A percentile compares a stretch with the other conserved stretches of the same genome.
These are phyloP conservation scores for Orthosia gracilis DNA, from an alignment of 2,888 invertebrate genomes.

Conservation along the genomic window DNA sequence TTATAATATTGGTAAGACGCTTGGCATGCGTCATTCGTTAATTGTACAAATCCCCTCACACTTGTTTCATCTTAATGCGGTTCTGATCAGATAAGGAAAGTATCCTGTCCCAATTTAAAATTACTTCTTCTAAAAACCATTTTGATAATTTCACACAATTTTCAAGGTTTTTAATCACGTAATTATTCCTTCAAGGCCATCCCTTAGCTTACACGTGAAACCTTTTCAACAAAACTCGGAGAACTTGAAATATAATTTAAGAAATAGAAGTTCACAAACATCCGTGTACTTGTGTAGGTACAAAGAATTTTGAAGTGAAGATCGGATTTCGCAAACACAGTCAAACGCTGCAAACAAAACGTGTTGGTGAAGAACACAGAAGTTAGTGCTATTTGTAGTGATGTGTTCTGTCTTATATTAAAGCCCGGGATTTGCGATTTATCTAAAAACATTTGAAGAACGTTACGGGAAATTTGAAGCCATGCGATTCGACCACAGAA, in stretches of 20 bases:
- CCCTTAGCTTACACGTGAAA: slow-evolving; percentile 1
- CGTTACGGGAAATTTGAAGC: too few relatives aligned
- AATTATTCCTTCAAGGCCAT: not conserved
- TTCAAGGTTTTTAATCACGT: not conserved
- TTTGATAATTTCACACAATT: not conserved
- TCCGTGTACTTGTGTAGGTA: slow-evolving; percentile 5
- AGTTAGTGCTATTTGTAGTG: slow-evolving; percentile 53
- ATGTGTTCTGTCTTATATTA: slow-evolving; percentile 1
- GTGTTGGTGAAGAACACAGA: slow-evolving; percentile 29
- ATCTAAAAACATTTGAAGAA: too few relatives aligned
- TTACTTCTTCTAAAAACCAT: too few relatives aligned
- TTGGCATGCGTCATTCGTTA: too few relatives aligned
- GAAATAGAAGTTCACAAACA: slow-evolving; percentile 19
- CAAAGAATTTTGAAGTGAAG: slow-evolving; percentile 43
- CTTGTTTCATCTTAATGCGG: too few relatives aligned
- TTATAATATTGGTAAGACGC: too few relatives aligned
- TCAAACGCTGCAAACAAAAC: slow-evolving; percentile 57
- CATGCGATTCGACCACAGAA: too few relatives aligned
- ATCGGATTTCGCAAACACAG: slow-evolving; percentile 57
- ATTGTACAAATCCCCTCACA: too few relatives aligned
- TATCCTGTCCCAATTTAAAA: too few relatives aligned
- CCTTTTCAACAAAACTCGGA: slow-evolving; percentile 1
- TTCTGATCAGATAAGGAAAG: too few relatives aligned
- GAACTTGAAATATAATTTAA: slow-evolving; percentile 4
- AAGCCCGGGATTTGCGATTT: slow-evolving; percentile 1